Conservation (phyloP, 2,113 vertebrate species). For the Maccullochella peelii region DNA sequence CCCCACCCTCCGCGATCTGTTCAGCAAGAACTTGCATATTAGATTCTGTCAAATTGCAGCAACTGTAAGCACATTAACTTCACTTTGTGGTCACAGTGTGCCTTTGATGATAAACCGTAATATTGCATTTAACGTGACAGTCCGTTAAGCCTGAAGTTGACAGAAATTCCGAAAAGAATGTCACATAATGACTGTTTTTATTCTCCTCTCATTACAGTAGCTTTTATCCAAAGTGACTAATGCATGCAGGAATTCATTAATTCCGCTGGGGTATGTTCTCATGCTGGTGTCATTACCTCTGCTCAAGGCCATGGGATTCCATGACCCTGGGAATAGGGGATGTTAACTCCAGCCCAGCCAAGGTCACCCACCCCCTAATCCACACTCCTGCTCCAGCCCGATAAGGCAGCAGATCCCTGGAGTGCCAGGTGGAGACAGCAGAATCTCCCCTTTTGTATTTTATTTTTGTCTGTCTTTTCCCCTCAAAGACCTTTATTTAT, state of each 20-base stretch:
- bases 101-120: constrained; percentile 42
- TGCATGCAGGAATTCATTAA: constrained; percentile 57
- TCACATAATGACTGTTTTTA: constrained; percentile 49
- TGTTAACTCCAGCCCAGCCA: constrained; percentile 44
- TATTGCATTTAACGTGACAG: constrained; percentile 46
- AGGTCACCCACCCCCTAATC: constrained; percentile 68
- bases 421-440: constrained; percentile 43
- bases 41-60: no score
- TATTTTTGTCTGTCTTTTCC: constrained; percentile 44
- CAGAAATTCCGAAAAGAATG: constrained; percentile 46
- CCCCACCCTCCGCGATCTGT: constrained; percentile 1
- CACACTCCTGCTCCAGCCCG: constrained; percentile 66
- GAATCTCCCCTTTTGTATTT: constrained; percentile 49
- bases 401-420: constrained; percentile 69
- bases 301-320: constrained; percentile 48
- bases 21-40: background rate
- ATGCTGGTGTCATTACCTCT: background rate
- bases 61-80: constrained; percentile 32
- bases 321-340: constrained; percentile 25
- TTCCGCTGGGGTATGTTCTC: constrained; percentile 12
- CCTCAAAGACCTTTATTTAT: constrained; percentile 61
- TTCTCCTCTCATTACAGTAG: constrained; percentile 41
- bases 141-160: constrained; percentile 60
- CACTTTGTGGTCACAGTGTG: constrained; percentile 35
- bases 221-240: constrained; percentile 58